Base-by-base conservation (phyloP, 2,888 invertebrate species). In the Sminthurides aquaticus region DNA sequence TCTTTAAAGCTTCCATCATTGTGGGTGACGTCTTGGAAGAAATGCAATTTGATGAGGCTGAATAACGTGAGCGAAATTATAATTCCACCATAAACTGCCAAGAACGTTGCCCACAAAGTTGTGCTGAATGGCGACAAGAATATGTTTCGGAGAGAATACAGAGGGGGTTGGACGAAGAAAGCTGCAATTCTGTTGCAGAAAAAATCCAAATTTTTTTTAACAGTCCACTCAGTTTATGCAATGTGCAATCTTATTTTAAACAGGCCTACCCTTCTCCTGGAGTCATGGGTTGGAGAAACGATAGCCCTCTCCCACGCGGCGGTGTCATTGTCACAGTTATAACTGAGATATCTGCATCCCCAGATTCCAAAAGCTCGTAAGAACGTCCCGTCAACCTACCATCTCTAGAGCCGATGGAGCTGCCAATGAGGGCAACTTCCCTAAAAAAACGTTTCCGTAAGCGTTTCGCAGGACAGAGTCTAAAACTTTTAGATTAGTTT, bases 131-230 rank as follows among this genome's bases (percentile, higher is more conserved):
- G 52, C 5, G 15, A 18, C 5, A 52, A 52, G 52, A 52, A 22
- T 15, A 52, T 52, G 52, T 52, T 52, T 22, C 52, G 8, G 5
- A 52, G 20, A 20, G 52, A 52, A 22, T 52, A 52, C 20, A 52
- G 20, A 5, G 52, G 52, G 5, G 52, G 52, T 22, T 52, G 52
- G 22, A 52, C 20, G 20, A 52, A 52, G 52, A 52, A 52, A 52
- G 52, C 52, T 52, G 18, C 20, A 22, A 52, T 20, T 52, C 52
- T 52, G 5, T 52, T 8, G 43, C 8, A 43, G 18, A 43, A 43
- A 18, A 18, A 18, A 43, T 8, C 43, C 11, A 43, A 43, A 43
- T 18, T 18, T 8, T 43, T 11, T 43, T 43, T 52, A 52, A 52
- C 18, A 52, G 22, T 20, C 20, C 5, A 22, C 15, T 34, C 8